Evolutionary conservation across 2,113 vertebrate species (phyloP).

Genomic region (Scytalopus superciliaris): DNA sequence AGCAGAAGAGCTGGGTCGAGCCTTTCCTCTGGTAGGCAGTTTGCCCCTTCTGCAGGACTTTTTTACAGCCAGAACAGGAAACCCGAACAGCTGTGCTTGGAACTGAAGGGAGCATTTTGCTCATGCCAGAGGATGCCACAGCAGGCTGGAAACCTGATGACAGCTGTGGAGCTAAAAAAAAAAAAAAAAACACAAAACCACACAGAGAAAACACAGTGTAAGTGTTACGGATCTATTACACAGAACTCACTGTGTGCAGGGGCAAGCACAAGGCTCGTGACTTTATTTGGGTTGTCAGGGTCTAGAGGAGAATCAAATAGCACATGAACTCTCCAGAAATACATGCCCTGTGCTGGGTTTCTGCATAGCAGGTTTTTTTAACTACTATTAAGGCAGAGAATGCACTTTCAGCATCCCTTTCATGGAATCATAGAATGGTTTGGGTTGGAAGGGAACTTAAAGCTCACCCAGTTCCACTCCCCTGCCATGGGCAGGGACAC

Average conservation of each 20-base stretch:
- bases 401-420: background rate
- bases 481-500: background rate
- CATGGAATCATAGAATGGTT: background rate
- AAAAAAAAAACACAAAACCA: background rate
- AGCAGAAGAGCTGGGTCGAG: constrained; percentile 92
- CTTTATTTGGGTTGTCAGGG: background rate
- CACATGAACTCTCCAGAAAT: background rate
- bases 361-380: background rate
- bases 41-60: constrained; percentile 91
- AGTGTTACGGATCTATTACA: background rate
- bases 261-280: background rate
- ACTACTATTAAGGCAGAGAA: background rate
- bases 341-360: background rate
- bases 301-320: background rate
- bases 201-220: constrained; percentile 13
- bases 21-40: constrained; percentile 97
- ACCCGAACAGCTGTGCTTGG: constrained; percentile 80
- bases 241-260: background rate
- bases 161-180: constrained; percentile 77
- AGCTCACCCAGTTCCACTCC: background rate
- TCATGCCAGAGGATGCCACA: constrained; percentile 74
- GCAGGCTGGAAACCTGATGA: constrained; percentile 80
- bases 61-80: constrained; percentile 91
- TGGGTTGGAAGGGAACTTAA: background rate
- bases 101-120: constrained; percentile 78